These are phyloP conservation scores for Threskiornis aethiopicus DNA, from an alignment of 2,797 vertebrate genomes.

Conservation along the genomic window DNA sequence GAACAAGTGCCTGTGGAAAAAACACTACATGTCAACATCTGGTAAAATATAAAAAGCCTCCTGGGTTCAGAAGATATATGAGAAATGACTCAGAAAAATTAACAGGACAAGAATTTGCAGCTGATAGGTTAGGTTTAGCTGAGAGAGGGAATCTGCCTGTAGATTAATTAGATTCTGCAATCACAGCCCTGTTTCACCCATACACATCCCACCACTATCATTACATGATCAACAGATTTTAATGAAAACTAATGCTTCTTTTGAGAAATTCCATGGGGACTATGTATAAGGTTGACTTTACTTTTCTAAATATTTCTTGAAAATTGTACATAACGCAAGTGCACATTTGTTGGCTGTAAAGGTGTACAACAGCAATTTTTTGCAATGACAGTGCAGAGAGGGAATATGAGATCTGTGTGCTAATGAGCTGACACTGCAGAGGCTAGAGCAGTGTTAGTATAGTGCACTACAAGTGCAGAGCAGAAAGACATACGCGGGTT, in stretches of 20 bases:
- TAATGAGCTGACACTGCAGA: conserved; percentile 99
- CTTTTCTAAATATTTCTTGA: conserved; percentile 76
- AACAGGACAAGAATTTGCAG: conserved; percentile 73
- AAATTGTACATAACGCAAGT: conserved; percentile 77
- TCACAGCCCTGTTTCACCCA: conserved; percentile 65
- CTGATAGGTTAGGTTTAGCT: conserved; percentile 65
- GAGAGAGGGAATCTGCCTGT: conserved; percentile 74
- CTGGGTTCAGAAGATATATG: conserved; percentile 10
- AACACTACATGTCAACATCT: not conserved
- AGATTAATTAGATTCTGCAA: conserved; percentile 81
- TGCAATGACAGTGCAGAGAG: conserved; percentile 92
- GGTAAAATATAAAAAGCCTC: conserved; percentile 36
- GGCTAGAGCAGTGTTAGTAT: conserved; percentile 83
- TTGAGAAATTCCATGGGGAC: conserved; percentile 50
- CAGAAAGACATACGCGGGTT: conserved; percentile 66
- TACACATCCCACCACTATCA: conserved; percentile 61
- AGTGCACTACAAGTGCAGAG: conserved; percentile 83
- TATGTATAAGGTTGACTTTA: conserved; percentile 57
- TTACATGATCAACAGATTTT: conserved; percentile 77
- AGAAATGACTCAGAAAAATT: conserved; percentile 54
- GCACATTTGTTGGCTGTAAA: conserved; percentile 82
- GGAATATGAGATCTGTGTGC: conserved; percentile 97
- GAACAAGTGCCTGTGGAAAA: not conserved
- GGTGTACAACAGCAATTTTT: conserved; percentile 88
- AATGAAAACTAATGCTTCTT: conserved; percentile 69